Base-by-base conservation (phyloP, 2,888 invertebrate species). In the Stenichneumon culpator region DNA sequence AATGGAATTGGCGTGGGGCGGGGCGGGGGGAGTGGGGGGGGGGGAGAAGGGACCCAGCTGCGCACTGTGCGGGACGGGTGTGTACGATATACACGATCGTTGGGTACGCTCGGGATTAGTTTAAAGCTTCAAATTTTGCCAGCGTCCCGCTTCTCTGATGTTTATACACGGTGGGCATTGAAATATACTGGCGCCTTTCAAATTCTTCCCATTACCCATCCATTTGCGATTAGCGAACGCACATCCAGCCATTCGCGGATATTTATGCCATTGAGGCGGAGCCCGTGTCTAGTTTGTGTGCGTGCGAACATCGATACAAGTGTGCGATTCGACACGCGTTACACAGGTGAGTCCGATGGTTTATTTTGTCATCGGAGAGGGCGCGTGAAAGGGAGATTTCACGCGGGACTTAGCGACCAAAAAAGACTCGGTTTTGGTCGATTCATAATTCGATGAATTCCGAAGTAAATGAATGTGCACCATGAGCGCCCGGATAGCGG, bases 391-490 rank as follows among this genome's bases (percentile, higher is more conserved):
- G 47, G 60, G 44, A 44, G 73, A 63, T 39, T 39, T 39, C 2
- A 16, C 44, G 14, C 16, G 16, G 3, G 3, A 47, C 44, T 3
- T 47, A 47, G 44, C 2, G 3, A 47, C 14, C 44, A 16, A 32
- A 74, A 65, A 36, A 7, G 25, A 65, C 32, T 32, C 16, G 47
- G 39, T 57, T 44, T 11, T 22, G 28, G n/a, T 44, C 57, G 36
- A 75, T 75, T 22, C 75, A 36, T 65, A 65, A 75, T 75, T 75
- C 32, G 65, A 75, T 75, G 75, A 75, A 75, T 75, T 36, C 32
- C 75, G 65, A 63, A 65, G 52, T 22, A 50, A 65, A 32, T 50
- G 19, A 57, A 57, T 57, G 44, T 16, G 25, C 57, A 14, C 36
- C 75, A n/a, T 52, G 65, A 36, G 65, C 28, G 39, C 9, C 73